phyloP scores from a whole-genome alignment of 2,888 invertebrate genomes.

The Caenorhabditis imperialis region DNA sequence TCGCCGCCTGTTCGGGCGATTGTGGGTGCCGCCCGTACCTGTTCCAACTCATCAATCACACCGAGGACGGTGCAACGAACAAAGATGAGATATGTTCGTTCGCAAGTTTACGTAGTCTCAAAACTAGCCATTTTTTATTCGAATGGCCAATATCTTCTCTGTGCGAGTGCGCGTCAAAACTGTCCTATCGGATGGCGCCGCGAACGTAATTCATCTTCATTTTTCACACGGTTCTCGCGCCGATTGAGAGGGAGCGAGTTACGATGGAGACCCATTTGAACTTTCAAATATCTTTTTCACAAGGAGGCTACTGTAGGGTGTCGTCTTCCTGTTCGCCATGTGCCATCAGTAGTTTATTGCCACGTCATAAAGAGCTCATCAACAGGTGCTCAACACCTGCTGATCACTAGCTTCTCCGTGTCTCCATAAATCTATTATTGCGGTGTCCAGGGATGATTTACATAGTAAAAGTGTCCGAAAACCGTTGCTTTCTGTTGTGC shows the following conservation, averaged over 20 bases:
- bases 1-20: constrained; percentile 24
- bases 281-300: constrained; percentile 15
- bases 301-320: not conserved
- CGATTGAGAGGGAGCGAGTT: constrained; percentile 11
- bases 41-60: constrained; percentile 47
- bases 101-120: constrained; percentile 25
- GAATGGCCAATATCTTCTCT: constrained; percentile 7
- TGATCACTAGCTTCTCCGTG: not conserved
- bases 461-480: constrained; percentile 24
- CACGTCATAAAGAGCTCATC: constrained; percentile 13
- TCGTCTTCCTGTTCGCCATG: too few species aligned
- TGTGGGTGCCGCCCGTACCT: constrained; percentile 12
- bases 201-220: constrained; percentile 51
- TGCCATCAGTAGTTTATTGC: constrained; percentile 11
- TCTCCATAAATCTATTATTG: constrained; percentile 24
- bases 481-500: too few species aligned
- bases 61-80: constrained; percentile 1
- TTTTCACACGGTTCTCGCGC: constrained; percentile 50
- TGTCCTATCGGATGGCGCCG: constrained; percentile 8
- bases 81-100: constrained; percentile 2
- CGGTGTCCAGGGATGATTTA: constrained; percentile 20
- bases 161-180: constrained; percentile 2
- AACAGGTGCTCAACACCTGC: constrained; percentile 24
- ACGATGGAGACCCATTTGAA: constrained; percentile 10
- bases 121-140: constrained; percentile 25